These are phyloP conservation scores for Cyrtonyx montezumae DNA, from an alignment of 2,113 vertebrate species.

Conservation along the genomic window DNA sequence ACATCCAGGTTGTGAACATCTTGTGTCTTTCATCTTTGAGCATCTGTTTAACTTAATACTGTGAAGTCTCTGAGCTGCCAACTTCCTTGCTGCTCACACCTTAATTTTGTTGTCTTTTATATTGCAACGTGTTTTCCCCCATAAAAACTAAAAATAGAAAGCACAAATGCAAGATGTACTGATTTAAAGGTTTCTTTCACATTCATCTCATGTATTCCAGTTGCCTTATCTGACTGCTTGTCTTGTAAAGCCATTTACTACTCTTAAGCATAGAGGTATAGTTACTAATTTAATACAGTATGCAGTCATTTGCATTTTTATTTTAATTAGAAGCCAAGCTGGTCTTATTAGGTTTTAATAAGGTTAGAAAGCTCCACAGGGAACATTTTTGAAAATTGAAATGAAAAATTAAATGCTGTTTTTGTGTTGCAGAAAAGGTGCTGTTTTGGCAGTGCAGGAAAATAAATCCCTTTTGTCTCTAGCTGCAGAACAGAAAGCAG, in stretches of 20 bases:
- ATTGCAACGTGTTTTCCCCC: not conserved
- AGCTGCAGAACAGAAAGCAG: not conserved
- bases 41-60: not conserved
- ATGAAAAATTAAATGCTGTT: not conserved
- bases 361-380: not conserved
- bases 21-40: not conserved
- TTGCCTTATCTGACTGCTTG: conserved; percentile 14
- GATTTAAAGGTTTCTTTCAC: not conserved
- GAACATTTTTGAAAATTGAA: conserved; percentile 19
- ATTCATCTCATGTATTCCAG: conserved; percentile 1
- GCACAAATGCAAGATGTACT: not conserved
- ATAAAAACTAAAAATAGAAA: not conserved
- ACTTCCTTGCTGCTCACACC: not conserved
- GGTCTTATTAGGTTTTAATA: conserved; percentile 15
- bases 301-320: conserved; percentile 24
- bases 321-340: conserved; percentile 12
- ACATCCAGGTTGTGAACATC: not conserved
- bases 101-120: not conserved
- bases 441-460: not conserved
- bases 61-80: not conserved
- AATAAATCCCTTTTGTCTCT: not conserved
- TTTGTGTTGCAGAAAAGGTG: not conserved
- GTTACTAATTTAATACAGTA: not conserved
- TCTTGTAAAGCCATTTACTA: conserved; percentile 26
- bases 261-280: not conserved